These are phyloP conservation scores for Hesperia comma DNA, from an alignment of 2,888 invertebrate species.

Conservation along the genomic window DNA sequence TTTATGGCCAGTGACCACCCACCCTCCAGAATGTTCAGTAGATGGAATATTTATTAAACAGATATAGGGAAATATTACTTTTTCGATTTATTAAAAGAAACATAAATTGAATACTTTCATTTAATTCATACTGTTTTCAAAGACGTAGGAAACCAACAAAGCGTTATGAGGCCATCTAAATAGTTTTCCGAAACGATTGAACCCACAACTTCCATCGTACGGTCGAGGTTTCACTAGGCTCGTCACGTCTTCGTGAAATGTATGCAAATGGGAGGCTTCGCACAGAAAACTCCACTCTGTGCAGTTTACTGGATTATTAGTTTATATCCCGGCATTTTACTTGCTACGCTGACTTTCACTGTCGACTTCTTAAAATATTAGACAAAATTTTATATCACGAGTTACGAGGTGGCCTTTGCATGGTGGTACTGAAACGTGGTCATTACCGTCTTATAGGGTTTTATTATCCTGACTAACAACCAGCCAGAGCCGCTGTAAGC, in stretches of 20 bases:
- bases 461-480: too few species aligned
- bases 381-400: too few species aligned
- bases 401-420: too few species aligned
- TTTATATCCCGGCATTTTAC: slow-evolving; percentile 3
- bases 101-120: too few species aligned
- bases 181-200: slow-evolving; percentile 5
- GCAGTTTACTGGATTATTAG: slow-evolving; percentile 23
- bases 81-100: too few species aligned
- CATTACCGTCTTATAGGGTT: too few species aligned
- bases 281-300: slow-evolving; percentile 1
- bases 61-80: too few species aligned
- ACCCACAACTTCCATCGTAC: slow-evolving; percentile 4
- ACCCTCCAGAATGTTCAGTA: too few species aligned
- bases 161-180: neutral
- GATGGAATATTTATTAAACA: too few species aligned
- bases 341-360: neutral
- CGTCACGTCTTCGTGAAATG: slow-evolving; percentile 25
- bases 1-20: too few species aligned
- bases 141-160: neutral
- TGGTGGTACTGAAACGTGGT: too few species aligned
- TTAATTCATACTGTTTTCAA: neutral
- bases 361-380: neutral
- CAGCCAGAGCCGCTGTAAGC: too few species aligned
- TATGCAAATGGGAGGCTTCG: slow-evolving; percentile 27
- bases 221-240: neutral